Conservation (phyloP, 2,888 invertebrate species). For the Allophyes oxyacanthae region DNA sequence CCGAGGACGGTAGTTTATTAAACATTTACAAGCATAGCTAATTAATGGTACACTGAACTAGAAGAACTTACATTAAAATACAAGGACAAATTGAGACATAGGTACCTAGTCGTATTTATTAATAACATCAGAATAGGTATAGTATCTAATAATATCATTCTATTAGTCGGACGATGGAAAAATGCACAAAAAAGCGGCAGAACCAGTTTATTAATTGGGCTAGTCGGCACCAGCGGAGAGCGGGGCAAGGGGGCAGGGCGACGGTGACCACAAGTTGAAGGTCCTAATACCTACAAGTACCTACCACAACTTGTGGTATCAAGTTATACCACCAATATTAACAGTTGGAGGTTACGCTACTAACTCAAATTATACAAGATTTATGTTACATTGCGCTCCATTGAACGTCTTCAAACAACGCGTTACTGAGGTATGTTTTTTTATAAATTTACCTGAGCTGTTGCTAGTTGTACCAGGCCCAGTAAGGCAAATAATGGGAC, state of each 20-base stretch:
- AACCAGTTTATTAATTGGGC: constrained; percentile 49
- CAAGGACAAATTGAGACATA: constrained; percentile 5
- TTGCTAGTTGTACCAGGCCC: too few species aligned
- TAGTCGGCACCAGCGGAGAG: constrained; percentile 1
- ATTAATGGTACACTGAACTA: too few species aligned
- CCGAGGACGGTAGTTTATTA: too few species aligned
- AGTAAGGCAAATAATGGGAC: too few species aligned
- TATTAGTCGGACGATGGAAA: constrained; percentile 23
- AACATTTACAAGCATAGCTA: too few species aligned
- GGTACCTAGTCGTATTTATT: too few species aligned
- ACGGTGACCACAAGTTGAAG: constrained; percentile 24
- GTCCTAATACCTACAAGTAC: not conserved
- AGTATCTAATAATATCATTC: constrained; percentile 20
- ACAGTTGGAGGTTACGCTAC: not conserved
- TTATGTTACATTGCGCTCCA: not conserved
- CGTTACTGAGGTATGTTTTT: too few species aligned
- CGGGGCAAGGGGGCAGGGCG: not conserved
- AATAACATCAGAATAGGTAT: not conserved
- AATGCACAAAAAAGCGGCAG: constrained; percentile 40
- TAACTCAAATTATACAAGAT: constrained; percentile 1
- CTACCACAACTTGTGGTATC: not conserved
- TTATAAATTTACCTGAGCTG: too few species aligned
- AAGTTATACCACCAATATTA: constrained; percentile 17
- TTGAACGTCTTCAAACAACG: constrained; percentile 7
- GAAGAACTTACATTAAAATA: not conserved